Conservation (phyloP, 23 tunicate genomes). For the Pegea sp. region DNA sequence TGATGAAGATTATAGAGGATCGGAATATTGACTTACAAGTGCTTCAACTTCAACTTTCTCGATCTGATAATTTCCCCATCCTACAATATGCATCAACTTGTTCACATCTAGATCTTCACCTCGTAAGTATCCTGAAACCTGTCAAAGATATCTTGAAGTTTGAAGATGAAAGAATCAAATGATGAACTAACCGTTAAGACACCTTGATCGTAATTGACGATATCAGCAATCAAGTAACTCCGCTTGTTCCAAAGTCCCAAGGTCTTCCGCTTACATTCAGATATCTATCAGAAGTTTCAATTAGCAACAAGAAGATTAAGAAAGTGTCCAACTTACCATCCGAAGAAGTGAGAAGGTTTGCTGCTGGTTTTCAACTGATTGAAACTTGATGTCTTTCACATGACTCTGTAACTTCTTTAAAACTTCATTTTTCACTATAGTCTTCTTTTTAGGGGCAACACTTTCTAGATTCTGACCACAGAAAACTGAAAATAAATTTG, state of each 20-base stretch:
- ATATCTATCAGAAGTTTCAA: constrained; percentile 12
- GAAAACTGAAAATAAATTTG: no score
- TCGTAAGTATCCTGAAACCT: constrained; percentile 68
- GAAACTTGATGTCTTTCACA: constrained; percentile 15
- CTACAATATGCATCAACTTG: constrained; percentile 57
- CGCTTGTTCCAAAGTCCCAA: constrained; percentile 39
- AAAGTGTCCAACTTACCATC: constrained; percentile 14
- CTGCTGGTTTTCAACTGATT: constrained; percentile 25
- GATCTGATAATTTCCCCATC: constrained; percentile 84
- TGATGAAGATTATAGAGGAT: no score
- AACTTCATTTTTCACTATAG: constrained; percentile 28
- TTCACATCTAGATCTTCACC: constrained; percentile 49
- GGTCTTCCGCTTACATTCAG: constrained; percentile 32
- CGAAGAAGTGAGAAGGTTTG: constrained; percentile 36
- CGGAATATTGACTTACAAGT: background rate
- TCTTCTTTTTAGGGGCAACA: constrained; percentile 15
- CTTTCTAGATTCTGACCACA: constrained; percentile 25
- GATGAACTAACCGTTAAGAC: background rate
- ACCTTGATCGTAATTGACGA: constrained; percentile 4
- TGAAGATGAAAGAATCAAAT: background rate
- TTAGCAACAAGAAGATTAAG: background rate
- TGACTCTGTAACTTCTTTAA: constrained; percentile 16
- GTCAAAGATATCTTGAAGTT: background rate
- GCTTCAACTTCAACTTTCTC: constrained; percentile 29
- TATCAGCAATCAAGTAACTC: constrained; percentile 56